phyloP scores from a whole-genome alignment of 2,888 invertebrate genomes.

The Mystacides longicornis region DNA sequence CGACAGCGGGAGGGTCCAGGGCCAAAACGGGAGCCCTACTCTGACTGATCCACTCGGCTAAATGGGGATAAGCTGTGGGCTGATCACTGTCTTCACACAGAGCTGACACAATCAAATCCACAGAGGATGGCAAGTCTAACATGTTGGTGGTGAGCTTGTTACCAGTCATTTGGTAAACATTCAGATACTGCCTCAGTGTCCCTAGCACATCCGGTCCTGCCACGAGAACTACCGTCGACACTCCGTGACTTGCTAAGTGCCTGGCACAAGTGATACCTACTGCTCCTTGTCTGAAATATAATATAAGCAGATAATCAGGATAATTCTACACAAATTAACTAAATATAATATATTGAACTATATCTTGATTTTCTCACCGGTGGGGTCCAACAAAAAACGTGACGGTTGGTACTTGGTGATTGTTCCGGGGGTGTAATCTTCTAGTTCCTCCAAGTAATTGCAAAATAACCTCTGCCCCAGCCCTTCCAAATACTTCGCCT shows the following conservation, averaged over 20 bases:
- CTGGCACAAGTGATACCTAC: constrained; percentile 70
- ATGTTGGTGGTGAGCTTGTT: constrained; percentile 50
- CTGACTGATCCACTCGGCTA: constrained; percentile 62
- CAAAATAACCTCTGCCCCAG: constrained; percentile 76
- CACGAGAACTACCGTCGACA: constrained; percentile 52
- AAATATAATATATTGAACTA: no score
- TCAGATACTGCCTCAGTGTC: constrained; percentile 28
- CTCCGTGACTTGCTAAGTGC: constrained; percentile 76
- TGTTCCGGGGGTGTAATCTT: constrained; percentile 76
- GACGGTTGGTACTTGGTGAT: constrained; percentile 80
- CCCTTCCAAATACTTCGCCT: constrained; percentile 72
- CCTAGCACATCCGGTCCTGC: constrained; percentile 22
- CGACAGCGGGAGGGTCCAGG: constrained; percentile 66
- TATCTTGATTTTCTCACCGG: constrained; percentile 39
- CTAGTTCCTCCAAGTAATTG: constrained; percentile 79
- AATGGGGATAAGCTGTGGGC: constrained; percentile 40
- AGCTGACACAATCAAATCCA: constrained; percentile 51
- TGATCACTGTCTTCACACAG: constrained; percentile 42
- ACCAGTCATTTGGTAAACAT: constrained; percentile 59
- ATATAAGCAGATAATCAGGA: background rate
- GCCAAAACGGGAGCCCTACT: constrained; percentile 67
- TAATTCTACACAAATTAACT: no score
- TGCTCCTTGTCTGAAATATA: constrained; percentile 42
- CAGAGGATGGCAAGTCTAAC: constrained; percentile 41
- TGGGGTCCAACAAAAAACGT: constrained; percentile 67